Conservation (phyloP, 53 echinoderm and acorn worm genomes). For the Hippasteria phrygiana region DNA sequence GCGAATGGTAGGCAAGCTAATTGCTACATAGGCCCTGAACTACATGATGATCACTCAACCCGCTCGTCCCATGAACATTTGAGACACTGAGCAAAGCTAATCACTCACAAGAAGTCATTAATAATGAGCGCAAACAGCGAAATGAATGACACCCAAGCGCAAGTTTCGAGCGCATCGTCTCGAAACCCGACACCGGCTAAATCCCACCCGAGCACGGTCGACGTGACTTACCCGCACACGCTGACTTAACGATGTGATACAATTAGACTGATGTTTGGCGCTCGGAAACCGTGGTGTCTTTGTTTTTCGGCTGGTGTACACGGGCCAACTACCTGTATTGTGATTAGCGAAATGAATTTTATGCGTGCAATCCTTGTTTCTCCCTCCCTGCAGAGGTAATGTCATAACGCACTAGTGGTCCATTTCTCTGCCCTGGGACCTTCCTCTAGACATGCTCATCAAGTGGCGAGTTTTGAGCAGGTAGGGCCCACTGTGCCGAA, state of each 20-base stretch:
- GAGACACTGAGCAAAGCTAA: constrained; percentile 1
- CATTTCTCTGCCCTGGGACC: neutral
- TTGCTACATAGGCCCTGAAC: neutral
- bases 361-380: constrained; percentile 5
- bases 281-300: neutral
- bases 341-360: constrained; percentile 4
- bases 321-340: neutral
- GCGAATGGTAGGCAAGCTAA: neutral
- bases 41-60: too few relatives aligned
- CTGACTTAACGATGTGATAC: constrained; percentile 38
- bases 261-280: constrained; percentile 50
- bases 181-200: constrained; percentile 30
- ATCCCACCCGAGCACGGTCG: neutral
- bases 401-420: neutral
- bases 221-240: constrained; percentile 2
- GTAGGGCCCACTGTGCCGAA: too few relatives aligned
- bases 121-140: neutral
- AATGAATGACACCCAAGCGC: neutral
- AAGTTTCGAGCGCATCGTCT: constrained; percentile 28
- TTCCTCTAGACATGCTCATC: neutral
- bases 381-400: neutral
- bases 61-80: too few relatives aligned
- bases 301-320: constrained; percentile 12
- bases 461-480: neutral
- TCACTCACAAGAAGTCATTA: neutral